phyloP scores from a whole-genome alignment of 2,797 vertebrate species.

The Brachyrhaphis roseni region DNA sequence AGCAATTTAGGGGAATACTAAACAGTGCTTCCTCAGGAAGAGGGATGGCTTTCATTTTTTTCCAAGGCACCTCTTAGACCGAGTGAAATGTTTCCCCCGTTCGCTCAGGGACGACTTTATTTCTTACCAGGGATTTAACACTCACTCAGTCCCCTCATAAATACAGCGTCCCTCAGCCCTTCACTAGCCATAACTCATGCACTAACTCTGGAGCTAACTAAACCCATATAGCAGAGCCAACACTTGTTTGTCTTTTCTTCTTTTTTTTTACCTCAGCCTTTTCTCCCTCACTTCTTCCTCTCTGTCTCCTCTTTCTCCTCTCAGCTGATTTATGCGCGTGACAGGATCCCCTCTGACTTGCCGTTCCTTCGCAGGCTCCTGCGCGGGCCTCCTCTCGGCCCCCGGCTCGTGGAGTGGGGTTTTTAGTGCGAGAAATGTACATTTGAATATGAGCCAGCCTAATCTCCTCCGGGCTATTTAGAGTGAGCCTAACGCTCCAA shows the following conservation, averaged over 20 bases:
- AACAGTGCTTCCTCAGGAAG: constrained; percentile 90
- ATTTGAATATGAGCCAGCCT: constrained; percentile 72
- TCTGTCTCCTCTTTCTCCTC: constrained; percentile 61
- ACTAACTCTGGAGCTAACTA: constrained; percentile 84
- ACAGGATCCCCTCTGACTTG: constrained; percentile 70
- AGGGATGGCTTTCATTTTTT: constrained; percentile 93
- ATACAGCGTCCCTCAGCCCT: constrained; percentile 92
- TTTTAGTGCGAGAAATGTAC: constrained; percentile 65
- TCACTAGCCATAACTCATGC: constrained; percentile 90
- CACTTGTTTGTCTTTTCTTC: constrained; percentile 80
- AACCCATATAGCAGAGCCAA: constrained; percentile 86
- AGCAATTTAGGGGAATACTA: constrained; percentile 75
- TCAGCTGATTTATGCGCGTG: constrained; percentile 67
- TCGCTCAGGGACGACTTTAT: constrained; percentile 98
- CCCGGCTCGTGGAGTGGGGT: constrained; percentile 60
- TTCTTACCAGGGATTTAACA: constrained; percentile 99
- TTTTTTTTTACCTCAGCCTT: constrained; percentile 69
- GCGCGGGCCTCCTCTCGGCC: constrained; percentile 59
- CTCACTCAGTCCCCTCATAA: constrained; percentile 97
- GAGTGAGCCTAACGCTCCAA: constrained; percentile 73
- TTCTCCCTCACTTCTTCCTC: constrained; percentile 63
- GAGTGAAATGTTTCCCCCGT: constrained; percentile 99
- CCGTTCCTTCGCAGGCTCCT: constrained; percentile 57
- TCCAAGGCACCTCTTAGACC: constrained; percentile 95
- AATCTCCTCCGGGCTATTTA: constrained; percentile 75